Evolutionary conservation across 2,888 invertebrate species (phyloP).

Genomic region (Acanthosoma haemorrhoidale): DNA sequence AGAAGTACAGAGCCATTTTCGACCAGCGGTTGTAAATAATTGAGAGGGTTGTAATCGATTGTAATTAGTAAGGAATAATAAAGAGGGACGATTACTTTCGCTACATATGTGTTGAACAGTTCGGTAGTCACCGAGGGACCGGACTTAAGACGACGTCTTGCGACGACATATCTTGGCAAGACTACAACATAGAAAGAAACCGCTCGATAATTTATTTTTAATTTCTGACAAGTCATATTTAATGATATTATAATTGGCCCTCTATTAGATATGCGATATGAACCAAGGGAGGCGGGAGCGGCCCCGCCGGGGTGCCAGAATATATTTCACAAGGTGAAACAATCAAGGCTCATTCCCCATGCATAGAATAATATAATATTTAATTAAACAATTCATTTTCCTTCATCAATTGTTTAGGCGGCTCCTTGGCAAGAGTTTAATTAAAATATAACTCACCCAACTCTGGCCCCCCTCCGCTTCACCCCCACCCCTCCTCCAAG

Average conservation of each 20-base stretch:
- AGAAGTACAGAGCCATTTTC: no score
- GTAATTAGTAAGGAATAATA: no score
- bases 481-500: neutral
- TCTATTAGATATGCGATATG: conserved; percentile 17
- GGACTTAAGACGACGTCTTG: no score
- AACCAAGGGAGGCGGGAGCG: neutral
- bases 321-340: conserved; percentile 36
- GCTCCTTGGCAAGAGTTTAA: conserved; percentile 31
- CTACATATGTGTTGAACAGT: no score
- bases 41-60: no score
- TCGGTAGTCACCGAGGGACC: no score
- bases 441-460: conserved; percentile 36
- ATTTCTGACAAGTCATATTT: conserved; percentile 13
- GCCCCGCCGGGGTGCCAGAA: conserved; percentile 1
- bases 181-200: no score
- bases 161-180: no score
- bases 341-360: conserved; percentile 38
- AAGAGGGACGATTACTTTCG: no score
- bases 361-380: conserved; percentile 40
- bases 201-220: no score
- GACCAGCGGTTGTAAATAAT: no score
- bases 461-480: neutral
- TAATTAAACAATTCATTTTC: conserved; percentile 39
- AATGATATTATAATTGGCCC: conserved; percentile 1
- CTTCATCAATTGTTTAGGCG: conserved; percentile 38